A percentile compares a stretch with the other conserved stretches of the same genome.
phyloP scores from a whole-genome alignment of 2,888 invertebrate species.

The Melitaea athalia region DNA sequence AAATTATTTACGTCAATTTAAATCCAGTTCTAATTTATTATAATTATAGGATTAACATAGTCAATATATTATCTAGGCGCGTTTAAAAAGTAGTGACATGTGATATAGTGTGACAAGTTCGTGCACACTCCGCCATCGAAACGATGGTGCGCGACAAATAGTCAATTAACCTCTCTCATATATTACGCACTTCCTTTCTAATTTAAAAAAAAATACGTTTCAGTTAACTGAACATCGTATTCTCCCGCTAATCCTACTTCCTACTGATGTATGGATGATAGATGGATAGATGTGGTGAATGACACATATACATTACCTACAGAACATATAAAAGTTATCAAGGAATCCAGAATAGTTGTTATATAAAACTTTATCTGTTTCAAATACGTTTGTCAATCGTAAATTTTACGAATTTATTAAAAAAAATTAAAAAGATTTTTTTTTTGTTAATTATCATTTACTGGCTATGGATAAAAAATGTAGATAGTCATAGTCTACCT shows the following conservation, averaged over 20 bases:
- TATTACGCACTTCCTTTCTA: constrained; percentile 46
- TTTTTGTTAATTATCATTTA: no score
- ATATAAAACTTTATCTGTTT: no score
- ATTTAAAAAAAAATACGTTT: constrained; percentile 24
- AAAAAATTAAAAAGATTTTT: no score
- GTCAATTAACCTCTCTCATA: constrained; percentile 64
- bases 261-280: background rate
- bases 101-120: constrained; percentile 68
- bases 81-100: constrained; percentile 58
- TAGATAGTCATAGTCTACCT: no score
- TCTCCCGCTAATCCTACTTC: background rate
- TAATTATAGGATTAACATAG: constrained; percentile 56
- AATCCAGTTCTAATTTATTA: constrained; percentile 37
- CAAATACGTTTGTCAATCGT: no score
- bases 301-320: no score
- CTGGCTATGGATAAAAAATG: no score
- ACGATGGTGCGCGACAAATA: constrained; percentile 61
- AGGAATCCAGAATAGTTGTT: no score
- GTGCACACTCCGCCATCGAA: constrained; percentile 48
- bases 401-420: no score
- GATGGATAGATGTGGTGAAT: no score
- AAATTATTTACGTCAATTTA: constrained; percentile 23
- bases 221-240: background rate
- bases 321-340: no score
- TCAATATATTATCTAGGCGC: constrained; percentile 57